These are phyloP conservation scores for Perca flavescens DNA, from an alignment of 2,113 vertebrate genomes.

Conservation along the genomic window DNA sequence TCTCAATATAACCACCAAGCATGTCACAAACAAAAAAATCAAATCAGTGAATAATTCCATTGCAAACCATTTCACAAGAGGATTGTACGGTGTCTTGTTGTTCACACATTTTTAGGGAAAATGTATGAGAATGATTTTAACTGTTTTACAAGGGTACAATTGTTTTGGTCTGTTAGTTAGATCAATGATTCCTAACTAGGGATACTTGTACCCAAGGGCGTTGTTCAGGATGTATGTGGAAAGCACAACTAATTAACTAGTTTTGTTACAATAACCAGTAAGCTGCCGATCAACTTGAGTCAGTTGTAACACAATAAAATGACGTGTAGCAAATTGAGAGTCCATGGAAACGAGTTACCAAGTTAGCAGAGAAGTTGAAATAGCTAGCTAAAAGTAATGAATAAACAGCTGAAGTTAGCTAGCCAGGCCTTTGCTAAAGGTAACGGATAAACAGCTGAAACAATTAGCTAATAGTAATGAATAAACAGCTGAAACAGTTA, in stretches of 20 bases:
- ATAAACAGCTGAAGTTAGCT: too few relatives aligned
- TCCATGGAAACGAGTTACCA: background rate
- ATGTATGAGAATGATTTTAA: slow-evolving; percentile 17
- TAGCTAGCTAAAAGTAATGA: background rate
- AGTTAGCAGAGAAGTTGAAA: background rate
- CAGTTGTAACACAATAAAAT: background rate
- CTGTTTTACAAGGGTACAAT: background rate
- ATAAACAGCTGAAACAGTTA: too few relatives aligned
- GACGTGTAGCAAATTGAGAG: background rate
- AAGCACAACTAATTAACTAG: background rate
- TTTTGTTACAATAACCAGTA: background rate
- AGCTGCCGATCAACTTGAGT: background rate
- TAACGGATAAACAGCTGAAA: too few relatives aligned
- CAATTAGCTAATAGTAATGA: too few relatives aligned
- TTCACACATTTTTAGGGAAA: slow-evolving; percentile 1
- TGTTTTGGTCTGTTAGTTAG: background rate
- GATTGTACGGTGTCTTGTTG: background rate
- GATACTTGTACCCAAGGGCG: background rate
- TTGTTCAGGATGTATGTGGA: background rate
- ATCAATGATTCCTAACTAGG: background rate
- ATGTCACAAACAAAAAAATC: slow-evolving; percentile 25
- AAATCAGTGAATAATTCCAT: slow-evolving; percentile 17
- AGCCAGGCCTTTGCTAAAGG: too few relatives aligned
- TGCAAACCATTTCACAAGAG: slow-evolving; percentile 10
- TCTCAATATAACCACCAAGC: slow-evolving; percentile 21